Evolutionary conservation across 64 coral and sea anemone genomes (phyloP), one percentile per base, ranked within the genome.

Genomic region (Stylophora pistillata): DNA sequence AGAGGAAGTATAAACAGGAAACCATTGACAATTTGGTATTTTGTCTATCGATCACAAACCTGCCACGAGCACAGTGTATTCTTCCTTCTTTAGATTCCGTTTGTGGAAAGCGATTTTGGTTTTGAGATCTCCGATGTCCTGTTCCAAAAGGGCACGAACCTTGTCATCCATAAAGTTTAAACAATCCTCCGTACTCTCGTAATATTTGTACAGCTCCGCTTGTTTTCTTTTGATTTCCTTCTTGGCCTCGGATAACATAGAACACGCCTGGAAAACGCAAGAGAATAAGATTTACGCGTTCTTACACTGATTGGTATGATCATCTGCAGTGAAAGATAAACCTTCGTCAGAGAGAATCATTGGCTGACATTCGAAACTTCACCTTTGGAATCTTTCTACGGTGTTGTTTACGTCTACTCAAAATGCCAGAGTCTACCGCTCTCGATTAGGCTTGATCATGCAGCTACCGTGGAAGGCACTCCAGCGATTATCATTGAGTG

Each of bases 51-150:
- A 21, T 54, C 21, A 79, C 10, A 12, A 37, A 81, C 78, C 78
- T 81, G 78, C 57, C 4, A 81, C 78, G 60, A 81, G 58, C 2
- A 81, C 15, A 20, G 41, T 34, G 78, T 64, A 65, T 63, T 81
- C 78, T 58, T 37, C n/a, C 26, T 30, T 29, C 10, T 29, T 17
- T 5, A 81, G 58, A 20, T 64, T 13, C 30, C 7, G 5, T 81
- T 81, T 62, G 78, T 81, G 57, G 17, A 20, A 20, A 64, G 17
- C 61, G 18, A 64, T 64, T 64, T 64, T 64, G 61, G 20, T 18
- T 20, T n/a, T 64, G 16, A 64, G 61, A 13, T 37, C 34, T 62
- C 30, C 32, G 0, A 64, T 63, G 16, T 53, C 25, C 59, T 66
- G 59, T 20, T 68, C 30, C 21, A 82, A 33, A 23, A 82, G 30